phyloP scores from a whole-genome alignment of 2,113 vertebrate species.

The Leucopternis melanops region DNA sequence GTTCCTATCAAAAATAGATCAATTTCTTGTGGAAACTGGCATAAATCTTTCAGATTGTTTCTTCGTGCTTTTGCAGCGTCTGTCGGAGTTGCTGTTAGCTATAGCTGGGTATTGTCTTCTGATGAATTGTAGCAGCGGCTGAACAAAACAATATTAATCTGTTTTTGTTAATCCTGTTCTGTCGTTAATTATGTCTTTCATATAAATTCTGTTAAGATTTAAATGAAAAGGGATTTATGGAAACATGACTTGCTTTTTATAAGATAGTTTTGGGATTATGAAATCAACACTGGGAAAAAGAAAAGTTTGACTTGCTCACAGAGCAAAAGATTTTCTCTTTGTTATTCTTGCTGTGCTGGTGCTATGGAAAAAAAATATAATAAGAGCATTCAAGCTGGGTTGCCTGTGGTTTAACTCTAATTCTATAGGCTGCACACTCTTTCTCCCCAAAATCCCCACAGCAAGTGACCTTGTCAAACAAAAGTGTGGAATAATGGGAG shows the following conservation, averaged over 20 bases:
- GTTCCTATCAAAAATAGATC: conserved; percentile 38
- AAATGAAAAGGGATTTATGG: conserved; percentile 54
- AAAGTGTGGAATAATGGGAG: conserved; percentile 83
- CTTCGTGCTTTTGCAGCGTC: not conserved
- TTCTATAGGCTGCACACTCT: conserved; percentile 77
- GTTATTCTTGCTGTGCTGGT: conserved; percentile 71
- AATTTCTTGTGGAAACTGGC: conserved; percentile 36
- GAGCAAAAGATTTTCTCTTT: conserved; percentile 74
- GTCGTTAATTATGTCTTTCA: conserved; percentile 64
- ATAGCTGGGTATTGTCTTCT: not conserved
- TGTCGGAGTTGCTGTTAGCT: not conserved
- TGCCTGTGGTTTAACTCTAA: conserved; percentile 78
- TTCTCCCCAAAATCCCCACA: conserved; percentile 81
- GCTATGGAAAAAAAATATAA: conserved; percentile 67
- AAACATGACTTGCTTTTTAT: conserved; percentile 59
- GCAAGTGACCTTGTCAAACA: conserved; percentile 86
- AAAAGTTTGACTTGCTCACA: conserved; percentile 71
- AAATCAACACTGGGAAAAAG: conserved; percentile 71
- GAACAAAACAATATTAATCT: conserved; percentile 56
- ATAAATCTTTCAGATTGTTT: not conserved
- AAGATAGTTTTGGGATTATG: conserved; percentile 61
- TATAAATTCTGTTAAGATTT: conserved; percentile 44
- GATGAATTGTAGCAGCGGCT: conserved; percentile 6
- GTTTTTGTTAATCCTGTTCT: conserved; percentile 59
- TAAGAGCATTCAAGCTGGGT: conserved; percentile 79